phyloP scores from a whole-genome alignment of 2,113 vertebrate species.

The Phylloscopus whistleri region DNA sequence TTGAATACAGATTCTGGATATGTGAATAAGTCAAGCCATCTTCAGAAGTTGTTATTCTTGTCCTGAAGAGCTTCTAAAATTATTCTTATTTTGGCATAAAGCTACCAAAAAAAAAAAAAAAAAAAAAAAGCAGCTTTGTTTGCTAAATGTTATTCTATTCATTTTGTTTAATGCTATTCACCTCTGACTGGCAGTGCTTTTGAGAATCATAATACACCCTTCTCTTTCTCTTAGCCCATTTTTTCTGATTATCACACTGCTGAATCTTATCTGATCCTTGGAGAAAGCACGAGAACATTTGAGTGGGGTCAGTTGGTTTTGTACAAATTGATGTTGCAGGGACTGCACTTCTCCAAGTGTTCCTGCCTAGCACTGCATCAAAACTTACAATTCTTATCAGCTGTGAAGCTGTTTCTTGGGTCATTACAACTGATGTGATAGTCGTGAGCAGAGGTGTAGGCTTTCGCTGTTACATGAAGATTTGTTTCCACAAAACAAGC shows the following conservation, averaged over 20 bases:
- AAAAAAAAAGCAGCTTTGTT: not conserved
- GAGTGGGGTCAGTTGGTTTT: not conserved
- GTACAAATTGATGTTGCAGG: not conserved
- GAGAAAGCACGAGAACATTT: not conserved
- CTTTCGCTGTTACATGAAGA: not conserved
- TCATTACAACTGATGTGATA: fast-evolving
- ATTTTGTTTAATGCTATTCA: not conserved
- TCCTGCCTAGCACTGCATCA: not conserved
- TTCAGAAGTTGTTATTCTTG: not conserved
- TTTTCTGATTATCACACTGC: not conserved
- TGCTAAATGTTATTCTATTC: not conserved
- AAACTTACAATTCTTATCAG: not conserved
- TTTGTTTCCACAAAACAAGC: not conserved
- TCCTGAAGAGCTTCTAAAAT: not conserved
- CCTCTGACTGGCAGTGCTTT: not conserved
- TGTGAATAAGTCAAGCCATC: not conserved
- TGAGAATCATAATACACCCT: not conserved
- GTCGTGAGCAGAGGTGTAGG: not conserved
- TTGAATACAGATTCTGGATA: not conserved
- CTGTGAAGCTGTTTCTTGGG: not conserved
- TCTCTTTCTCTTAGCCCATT: not conserved
- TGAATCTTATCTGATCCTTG: not conserved
- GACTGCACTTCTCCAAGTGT: not conserved
- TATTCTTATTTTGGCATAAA: not conserved
- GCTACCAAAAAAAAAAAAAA: not conserved